Conservation (phyloP, 2,797 vertebrate species). For the Chanos chanos region DNA sequence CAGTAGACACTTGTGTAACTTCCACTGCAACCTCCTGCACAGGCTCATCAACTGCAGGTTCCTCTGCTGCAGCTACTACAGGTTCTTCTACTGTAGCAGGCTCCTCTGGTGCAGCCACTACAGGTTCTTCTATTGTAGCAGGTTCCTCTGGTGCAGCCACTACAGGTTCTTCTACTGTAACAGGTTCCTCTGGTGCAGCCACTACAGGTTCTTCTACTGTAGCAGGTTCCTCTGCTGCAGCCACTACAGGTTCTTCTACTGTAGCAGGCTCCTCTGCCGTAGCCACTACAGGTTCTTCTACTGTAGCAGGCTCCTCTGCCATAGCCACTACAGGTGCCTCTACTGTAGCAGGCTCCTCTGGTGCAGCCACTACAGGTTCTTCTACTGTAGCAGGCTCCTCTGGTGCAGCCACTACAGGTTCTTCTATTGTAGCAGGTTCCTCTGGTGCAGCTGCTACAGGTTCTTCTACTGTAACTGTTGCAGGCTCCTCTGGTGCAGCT, state of each 20-base stretch:
- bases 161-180: slow-evolving; percentile 2
- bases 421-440: not conserved
- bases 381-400: slow-evolving; percentile 29
- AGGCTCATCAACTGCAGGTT: slow-evolving; percentile 26
- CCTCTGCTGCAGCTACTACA: not conserved
- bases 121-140: slow-evolving; percentile 24
- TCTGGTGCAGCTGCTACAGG: not conserved
- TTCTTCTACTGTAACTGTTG: not conserved
- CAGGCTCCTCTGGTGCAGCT: not conserved
- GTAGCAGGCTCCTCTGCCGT: slow-evolving; percentile 16
- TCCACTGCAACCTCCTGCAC: slow-evolving; percentile 27
- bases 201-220: slow-evolving; percentile 24
- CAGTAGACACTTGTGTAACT: not conserved
- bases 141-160: slow-evolving; percentile 19
- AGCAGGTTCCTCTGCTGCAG: slow-evolving; percentile 27
- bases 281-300: slow-evolving; percentile 18
- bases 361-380: slow-evolving; percentile 7
- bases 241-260: slow-evolving; percentile 2
- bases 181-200: slow-evolving; percentile 13
- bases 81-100: slow-evolving; percentile 4
- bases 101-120: slow-evolving; percentile 9
- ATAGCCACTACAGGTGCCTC: not conserved
- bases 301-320: not conserved
- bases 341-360: not conserved
- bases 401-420: not conserved